Conservation (phyloP, 2,797 vertebrate genomes). For the Myiotriccus ornatus region DNA sequence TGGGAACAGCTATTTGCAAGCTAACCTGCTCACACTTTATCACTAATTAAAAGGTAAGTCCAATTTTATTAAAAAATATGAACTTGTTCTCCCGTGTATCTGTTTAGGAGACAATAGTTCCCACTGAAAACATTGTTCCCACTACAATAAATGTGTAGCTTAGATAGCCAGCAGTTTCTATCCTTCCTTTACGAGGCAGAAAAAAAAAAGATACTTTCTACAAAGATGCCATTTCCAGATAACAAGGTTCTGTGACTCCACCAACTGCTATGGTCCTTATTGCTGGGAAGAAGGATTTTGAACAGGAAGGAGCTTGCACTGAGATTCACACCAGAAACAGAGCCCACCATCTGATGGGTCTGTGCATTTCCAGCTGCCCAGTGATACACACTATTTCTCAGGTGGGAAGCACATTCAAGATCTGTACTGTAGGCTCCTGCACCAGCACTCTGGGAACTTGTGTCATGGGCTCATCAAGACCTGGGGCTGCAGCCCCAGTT, state of each 20-base stretch:
- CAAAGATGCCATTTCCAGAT: not conserved
- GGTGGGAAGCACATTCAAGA: not conserved
- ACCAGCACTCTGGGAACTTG: not conserved
- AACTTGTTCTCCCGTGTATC: not conserved
- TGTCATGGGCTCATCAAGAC: rapidly evolving
- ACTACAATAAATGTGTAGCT: not conserved
- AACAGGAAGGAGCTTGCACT: not conserved
- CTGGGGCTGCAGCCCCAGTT: not conserved
- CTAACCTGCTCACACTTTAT: not conserved
- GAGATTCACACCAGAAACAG: not conserved
- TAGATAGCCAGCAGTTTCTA: not conserved
- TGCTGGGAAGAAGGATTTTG: not conserved
- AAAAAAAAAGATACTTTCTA: not conserved
- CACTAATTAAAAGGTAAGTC: not conserved
- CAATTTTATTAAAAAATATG: not conserved
- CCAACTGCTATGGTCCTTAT: rapidly evolving
- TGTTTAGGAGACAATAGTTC: not conserved
- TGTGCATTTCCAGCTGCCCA: not conserved
- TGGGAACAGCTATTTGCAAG: not conserved
- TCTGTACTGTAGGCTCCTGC: not conserved
- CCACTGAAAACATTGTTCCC: not conserved
- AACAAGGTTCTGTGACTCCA: not conserved
- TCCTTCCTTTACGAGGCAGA: not conserved
- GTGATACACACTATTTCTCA: not conserved
- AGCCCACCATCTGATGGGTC: not conserved